Base-by-base conservation (phyloP, 23 tunicate genomes). In the Trididemnum clinides region DNA sequence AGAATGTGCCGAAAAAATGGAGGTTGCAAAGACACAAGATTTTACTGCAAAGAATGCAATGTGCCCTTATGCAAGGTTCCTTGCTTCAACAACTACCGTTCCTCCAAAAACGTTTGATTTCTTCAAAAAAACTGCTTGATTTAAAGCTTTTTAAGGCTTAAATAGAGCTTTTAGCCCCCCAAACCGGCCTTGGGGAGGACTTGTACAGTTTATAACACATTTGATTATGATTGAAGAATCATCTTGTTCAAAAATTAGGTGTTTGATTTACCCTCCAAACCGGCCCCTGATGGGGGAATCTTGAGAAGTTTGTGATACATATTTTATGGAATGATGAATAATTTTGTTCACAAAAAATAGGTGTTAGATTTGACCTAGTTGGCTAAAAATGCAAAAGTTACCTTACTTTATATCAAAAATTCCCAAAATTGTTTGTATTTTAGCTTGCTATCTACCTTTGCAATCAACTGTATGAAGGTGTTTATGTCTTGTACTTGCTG, bases 1-100 rank as follows among this genome's bases (percentile, higher is more conserved):
- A 73, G 80, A 26, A 5, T 36, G 80, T 36, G 80, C 31, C 54
- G 28, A 21, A 73, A n/a, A 21, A 37, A 38, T 37, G 31, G 57
- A n/a, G 30, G 31, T 20, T 6, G 80, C 28, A 73, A 39, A 73
- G 80, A 73, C 57, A 73, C 57, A 21, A 21, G 80, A 39, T 73
- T 20, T 7, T 73, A 73, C 80, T 73, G 80, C 57, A 73, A 39
- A 73, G 57, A 73, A 38, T 73, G 80, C 31, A 26, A 26, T 73
- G 80, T 73, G 28, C 57, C 80, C 22, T 26, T 73, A 20, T 73
- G 80, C 31, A 21, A 2, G 31, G 5, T 39, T 20, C 80, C 80
- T 39, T 73, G 80, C 31, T 73, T 73, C 57, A 21, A 38, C 29
- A 39, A 37, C 28, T 73, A 73, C 31, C 80, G 38, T 39, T 37